Conservation (phyloP, 23 tunicate genomes). For the Aplidium turbinatum region DNA sequence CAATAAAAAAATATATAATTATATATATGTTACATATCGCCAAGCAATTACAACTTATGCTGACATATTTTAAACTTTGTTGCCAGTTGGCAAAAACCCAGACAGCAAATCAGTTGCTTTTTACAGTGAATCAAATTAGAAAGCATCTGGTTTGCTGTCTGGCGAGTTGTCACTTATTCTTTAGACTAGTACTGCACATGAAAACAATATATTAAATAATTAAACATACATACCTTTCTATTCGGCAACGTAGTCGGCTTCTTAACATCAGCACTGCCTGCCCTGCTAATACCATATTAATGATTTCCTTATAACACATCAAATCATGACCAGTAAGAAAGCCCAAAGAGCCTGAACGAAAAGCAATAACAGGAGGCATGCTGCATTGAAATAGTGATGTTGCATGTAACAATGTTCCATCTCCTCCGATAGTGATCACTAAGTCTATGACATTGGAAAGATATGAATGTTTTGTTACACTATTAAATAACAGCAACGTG, state of each 20-base stretch:
- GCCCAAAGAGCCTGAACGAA: constrained; percentile 69
- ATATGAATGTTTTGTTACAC: not conserved
- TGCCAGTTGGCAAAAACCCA: too few species aligned
- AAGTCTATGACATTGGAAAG: constrained; percentile 30
- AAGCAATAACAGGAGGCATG: constrained; percentile 86
- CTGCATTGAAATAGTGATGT: constrained; percentile 64
- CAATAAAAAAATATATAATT: too few species aligned
- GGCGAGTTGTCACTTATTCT: too few species aligned
- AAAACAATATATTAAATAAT: too few species aligned
- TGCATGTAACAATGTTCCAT: constrained; percentile 80
- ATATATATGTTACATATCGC: too few species aligned
- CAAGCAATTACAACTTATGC: too few species aligned
- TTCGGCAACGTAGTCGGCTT: constrained; percentile 49
- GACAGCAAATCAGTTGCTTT: too few species aligned
- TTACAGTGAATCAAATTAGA: too few species aligned
- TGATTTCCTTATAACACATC: constrained; percentile 31
- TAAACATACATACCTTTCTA: constrained; percentile 49
- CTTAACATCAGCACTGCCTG: constrained; percentile 59
- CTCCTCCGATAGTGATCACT: constrained; percentile 76
- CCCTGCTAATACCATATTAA: constrained; percentile 43
- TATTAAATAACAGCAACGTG: not conserved
- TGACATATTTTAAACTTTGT: too few species aligned
- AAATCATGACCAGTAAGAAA: constrained; percentile 61
- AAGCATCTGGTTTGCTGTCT: too few species aligned
- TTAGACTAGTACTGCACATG: too few species aligned